Evolutionary conservation across 2,888 invertebrate genomes (phyloP).

Genomic region (Ennomos fuscantarius): DNA sequence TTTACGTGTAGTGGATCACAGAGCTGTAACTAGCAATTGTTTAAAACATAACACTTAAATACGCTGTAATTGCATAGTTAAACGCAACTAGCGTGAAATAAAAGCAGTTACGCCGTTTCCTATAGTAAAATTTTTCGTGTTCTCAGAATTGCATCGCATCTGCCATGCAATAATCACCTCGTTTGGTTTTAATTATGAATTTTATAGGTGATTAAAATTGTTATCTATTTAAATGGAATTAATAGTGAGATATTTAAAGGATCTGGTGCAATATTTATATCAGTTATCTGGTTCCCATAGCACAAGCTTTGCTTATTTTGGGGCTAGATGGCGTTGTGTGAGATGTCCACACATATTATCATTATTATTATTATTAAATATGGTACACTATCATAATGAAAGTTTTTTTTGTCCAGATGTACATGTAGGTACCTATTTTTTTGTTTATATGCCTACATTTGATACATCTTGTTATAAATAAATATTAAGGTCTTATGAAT

Average conservation of each 20-base stretch:
- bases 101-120: slow-evolving; percentile 49
- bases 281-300: too few relatives aligned
- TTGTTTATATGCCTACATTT: too few relatives aligned
- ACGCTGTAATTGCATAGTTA: slow-evolving; percentile 61
- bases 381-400: too few relatives aligned
- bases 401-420: too few relatives aligned
- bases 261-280: slow-evolving; percentile 3
- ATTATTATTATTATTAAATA: too few relatives aligned
- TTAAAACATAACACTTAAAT: slow-evolving; percentile 56
- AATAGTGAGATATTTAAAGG: neutral
- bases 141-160: slow-evolving; percentile 20
- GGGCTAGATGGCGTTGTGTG: too few relatives aligned
- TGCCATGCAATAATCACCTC: slow-evolving; percentile 23
- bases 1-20: slow-evolving; percentile 43
- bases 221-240: slow-evolving; percentile 7
- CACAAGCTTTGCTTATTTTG: too few relatives aligned
- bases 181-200: slow-evolving; percentile 30
- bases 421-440: too few relatives aligned
- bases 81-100: slow-evolving; percentile 65
- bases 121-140: slow-evolving; percentile 41
- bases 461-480: too few relatives aligned
- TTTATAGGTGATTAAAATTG: slow-evolving; percentile 24
- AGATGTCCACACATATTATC: too few relatives aligned
- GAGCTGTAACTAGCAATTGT: slow-evolving; percentile 47
- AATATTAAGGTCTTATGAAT: too few relatives aligned